Conservation (phyloP, 1,140 invertebrate species). For the Euura lappo region DNA sequence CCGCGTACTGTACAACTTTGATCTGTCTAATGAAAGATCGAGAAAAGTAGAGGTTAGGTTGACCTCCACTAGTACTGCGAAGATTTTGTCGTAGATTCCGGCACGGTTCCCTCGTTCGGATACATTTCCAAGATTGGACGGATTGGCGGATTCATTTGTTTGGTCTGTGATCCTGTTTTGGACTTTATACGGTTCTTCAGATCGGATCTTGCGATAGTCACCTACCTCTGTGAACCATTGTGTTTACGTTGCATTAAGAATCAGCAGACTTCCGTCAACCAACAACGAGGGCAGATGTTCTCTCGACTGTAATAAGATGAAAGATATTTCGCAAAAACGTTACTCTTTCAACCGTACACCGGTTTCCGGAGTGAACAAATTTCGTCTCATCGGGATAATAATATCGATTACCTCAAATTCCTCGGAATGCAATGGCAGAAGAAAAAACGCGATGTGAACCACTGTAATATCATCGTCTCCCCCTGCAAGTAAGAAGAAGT, state of each 20-base stretch:
- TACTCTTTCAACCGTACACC: not conserved
- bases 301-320: conserved; percentile 4
- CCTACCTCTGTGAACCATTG: conserved; percentile 24
- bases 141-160: conserved; percentile 37
- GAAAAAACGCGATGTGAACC: conserved; percentile 30
- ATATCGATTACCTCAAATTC: too few relatives aligned
- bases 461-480: conserved; percentile 31
- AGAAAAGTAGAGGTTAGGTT: not conserved
- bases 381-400: too few relatives aligned
- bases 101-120: conserved; percentile 27
- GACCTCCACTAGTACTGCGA: not conserved
- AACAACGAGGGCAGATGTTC: not conserved
- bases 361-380: too few relatives aligned
- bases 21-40: conserved; percentile 13
- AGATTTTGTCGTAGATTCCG: conserved; percentile 9
- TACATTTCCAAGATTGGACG: conserved; percentile 36
- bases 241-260: conserved; percentile 41
- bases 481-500: conserved; percentile 34
- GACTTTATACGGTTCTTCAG: conserved; percentile 12
- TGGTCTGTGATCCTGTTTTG: conserved; percentile 11
- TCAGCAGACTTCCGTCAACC: conserved; percentile 28
- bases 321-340: not conserved
- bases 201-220: conserved; percentile 28
- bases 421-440: too few relatives aligned
- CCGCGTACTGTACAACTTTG: not conserved